Percentiles rank a stretch among this genome's conserved stretches.
Evolutionary conservation across 1,140 invertebrate genomes (phyloP).

Genomic region (Bombus superbus): DNA sequence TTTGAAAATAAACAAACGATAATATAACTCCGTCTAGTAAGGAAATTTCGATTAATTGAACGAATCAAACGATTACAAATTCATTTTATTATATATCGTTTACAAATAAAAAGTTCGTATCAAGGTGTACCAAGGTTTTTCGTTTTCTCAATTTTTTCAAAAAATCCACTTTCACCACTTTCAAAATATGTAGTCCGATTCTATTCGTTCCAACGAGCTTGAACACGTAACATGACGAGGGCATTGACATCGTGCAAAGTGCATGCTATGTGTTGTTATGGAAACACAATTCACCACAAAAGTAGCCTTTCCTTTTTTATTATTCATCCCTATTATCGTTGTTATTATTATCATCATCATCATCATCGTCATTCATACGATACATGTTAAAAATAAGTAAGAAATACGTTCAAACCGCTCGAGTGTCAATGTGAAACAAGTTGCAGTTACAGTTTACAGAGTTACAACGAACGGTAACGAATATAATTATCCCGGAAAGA

Average conservation of each 20-base stretch:
- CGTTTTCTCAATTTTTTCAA: too few relatives aligned
- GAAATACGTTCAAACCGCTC: neutral
- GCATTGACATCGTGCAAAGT: conserved; percentile 33
- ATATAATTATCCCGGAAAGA: neutral
- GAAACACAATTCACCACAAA: conserved; percentile 36
- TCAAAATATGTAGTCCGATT: too few relatives aligned
- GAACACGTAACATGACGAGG: conserved; percentile 13
- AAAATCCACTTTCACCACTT: too few relatives aligned
- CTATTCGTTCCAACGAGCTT: too few relatives aligned
- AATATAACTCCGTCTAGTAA: too few relatives aligned
- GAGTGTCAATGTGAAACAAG: neutral
- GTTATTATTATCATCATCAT: neutral
- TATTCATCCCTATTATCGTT: neutral
- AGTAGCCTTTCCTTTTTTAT: neutral
- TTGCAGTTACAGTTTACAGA: neutral
- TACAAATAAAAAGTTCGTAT: too few relatives aligned
- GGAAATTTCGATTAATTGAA: too few relatives aligned
- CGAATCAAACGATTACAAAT: too few relatives aligned
- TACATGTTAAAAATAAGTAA: neutral
- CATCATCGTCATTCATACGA: too few relatives aligned
- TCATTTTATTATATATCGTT: too few relatives aligned
- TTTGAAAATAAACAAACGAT: too few relatives aligned
- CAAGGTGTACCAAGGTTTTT: too few relatives aligned
- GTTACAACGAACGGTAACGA: neutral
- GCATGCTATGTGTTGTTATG: conserved; percentile 33